These are phyloP conservation scores for Apis florea DNA, from an alignment of 1,140 invertebrate genomes.

Conservation along the genomic window DNA sequence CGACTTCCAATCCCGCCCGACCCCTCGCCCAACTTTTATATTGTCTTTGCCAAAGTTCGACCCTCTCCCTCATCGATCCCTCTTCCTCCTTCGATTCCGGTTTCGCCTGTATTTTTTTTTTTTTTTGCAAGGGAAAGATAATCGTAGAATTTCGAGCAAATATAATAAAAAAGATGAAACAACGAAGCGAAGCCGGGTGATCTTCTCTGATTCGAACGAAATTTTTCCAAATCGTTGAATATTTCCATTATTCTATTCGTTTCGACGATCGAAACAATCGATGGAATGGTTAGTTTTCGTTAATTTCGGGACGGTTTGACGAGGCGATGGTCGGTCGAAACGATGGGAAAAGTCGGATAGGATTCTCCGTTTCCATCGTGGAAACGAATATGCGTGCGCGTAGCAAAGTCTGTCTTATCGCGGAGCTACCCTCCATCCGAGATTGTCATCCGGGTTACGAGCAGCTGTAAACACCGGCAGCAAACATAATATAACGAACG, in stretches of 20 bases:
- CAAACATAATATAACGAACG: slow-evolving; percentile 81
- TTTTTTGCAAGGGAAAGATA: too few relatives aligned
- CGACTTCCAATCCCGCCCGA: slow-evolving; percentile 74
- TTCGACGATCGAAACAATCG: neutral
- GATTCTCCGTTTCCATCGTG: neutral
- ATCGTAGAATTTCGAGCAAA: slow-evolving; percentile 31
- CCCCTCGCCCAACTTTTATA: slow-evolving; percentile 73
- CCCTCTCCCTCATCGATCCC: slow-evolving; percentile 52
- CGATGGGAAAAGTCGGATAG: neutral
- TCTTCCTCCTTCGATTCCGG: slow-evolving; percentile 48
- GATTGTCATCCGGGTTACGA: slow-evolving; percentile 59
- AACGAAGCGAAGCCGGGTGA: too few relatives aligned
- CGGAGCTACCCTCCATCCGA: slow-evolving; percentile 59
- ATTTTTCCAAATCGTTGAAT: too few relatives aligned
- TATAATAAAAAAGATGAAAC: too few relatives aligned
- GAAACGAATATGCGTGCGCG: slow-evolving; percentile 51
- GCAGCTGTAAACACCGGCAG: slow-evolving; percentile 76
- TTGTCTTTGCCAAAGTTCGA: slow-evolving; percentile 71
- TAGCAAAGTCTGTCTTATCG: slow-evolving; percentile 43
- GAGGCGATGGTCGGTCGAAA: neutral
- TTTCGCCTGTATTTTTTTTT: slow-evolving; percentile 33
- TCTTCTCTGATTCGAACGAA: too few relatives aligned
- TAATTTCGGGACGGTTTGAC: too few relatives aligned
- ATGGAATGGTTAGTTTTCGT: neutral
- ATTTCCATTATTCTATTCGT: too few relatives aligned